Percentiles rank a stretch among this genome's conserved stretches.
Conservation (phyloP, 2,797 vertebrate genomes). For the Xiphorhynchus erythropygius region DNA sequence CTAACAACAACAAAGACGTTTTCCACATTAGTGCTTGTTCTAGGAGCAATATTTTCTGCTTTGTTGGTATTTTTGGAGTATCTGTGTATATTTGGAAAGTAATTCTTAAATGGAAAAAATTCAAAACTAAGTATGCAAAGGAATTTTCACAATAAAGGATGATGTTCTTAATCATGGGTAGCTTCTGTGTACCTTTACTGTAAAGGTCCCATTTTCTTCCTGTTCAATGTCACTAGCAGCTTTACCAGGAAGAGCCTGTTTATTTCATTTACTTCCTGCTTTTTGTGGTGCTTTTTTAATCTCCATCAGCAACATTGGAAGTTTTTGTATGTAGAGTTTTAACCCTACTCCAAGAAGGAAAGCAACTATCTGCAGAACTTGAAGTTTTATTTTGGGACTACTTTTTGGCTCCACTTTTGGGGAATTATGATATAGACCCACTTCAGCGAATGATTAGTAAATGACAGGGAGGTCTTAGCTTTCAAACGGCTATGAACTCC, state of each 20-base stretch:
- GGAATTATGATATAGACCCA: neutral
- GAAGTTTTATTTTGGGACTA: neutral
- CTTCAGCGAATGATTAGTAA: neutral
- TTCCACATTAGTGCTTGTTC: neutral
- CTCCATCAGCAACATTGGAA: neutral
- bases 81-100: neutral
- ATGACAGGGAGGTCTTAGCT: neutral
- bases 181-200: neutral
- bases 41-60: neutral
- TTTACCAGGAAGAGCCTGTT: neutral
- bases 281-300: neutral
- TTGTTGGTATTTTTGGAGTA: neutral
- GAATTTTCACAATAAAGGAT: neutral
- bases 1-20: neutral
- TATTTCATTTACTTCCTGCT: neutral
- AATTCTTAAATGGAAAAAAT: neutral
- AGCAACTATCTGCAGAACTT: neutral
- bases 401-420: neutral
- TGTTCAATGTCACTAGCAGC: neutral
- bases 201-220: neutral
- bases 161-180: neutral
- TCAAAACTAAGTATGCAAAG: neutral
- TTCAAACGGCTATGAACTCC: neutral
- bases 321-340: neutral
- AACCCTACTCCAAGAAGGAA: neutral